Evolutionary conservation across 2,888 invertebrate species (phyloP), one percentile per base, ranked within the genome.

Genomic region (Papilio elwesi): DNA sequence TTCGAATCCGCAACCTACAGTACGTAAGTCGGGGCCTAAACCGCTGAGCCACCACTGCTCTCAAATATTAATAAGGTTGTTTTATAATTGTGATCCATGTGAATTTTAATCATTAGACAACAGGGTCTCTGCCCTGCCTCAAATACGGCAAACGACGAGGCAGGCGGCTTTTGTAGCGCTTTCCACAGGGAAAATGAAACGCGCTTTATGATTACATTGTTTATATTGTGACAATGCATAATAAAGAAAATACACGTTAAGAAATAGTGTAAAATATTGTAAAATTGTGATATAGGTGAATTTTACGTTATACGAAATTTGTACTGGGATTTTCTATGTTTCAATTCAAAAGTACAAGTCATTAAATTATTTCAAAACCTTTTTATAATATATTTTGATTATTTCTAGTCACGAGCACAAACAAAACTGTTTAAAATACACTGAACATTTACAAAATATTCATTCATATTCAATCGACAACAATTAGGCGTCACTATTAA

Each of bases 141-240:
- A 26, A 4, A 26, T 26, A 26, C 26, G 2, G 26, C 26, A 26
- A 4, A 26, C 26, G 26, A 26, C 26, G 26, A 1, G 4, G 26
- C 26, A 26, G 26, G 26, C 26, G 26, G 26, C 26, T 4, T 26
- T 2, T 43, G 43, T 43, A 9, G 9, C 6, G 38, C 6, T 59
- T n/a, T 38, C 3, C 12, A 3, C 16, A 49, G 36, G 59, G 26
- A 66, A 78, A 84, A 83, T 80, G 83, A 90, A 87, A 83, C 77
- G 78, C 76, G 71, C 0, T 47, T 53, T 79, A 83, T 86, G 90
- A 90, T 90, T 92, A 91, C 90, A 92, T 90, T 91, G 91, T 92
- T 89, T 91, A 91, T 88, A 86, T 89, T 84, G 89, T 90, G 90
- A 91, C 92, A 92, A 92, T 92, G 91, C 89, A 86, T 90, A 90